phyloP scores from a whole-genome alignment of 1,140 invertebrate species.

The Spodoptera frugiperda region DNA sequence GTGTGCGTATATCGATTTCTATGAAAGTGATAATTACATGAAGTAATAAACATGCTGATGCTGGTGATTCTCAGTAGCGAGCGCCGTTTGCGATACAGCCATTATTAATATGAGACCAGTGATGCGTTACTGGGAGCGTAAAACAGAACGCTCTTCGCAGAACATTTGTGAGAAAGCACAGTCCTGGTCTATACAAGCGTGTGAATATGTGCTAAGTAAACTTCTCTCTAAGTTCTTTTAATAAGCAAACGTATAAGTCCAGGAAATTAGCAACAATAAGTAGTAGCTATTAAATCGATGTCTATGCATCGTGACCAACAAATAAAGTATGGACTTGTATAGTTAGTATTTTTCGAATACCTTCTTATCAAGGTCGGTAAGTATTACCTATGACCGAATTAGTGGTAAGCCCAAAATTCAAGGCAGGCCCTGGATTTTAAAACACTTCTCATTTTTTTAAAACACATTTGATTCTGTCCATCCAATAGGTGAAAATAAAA shows the following conservation, averaged over 20 bases:
- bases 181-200: neutral
- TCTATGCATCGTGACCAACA: too few relatives aligned
- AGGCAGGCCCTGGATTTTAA: too few relatives aligned
- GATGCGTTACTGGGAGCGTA: conserved; percentile 30
- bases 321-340: too few relatives aligned
- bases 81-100: conserved; percentile 10
- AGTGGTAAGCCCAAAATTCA: too few relatives aligned
- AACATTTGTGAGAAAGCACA: conserved; percentile 27
- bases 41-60: conserved; percentile 27
- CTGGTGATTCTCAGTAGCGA: conserved; percentile 4
- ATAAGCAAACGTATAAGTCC: neutral
- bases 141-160: neutral
- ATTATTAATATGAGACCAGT: conserved; percentile 22
- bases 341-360: too few relatives aligned
- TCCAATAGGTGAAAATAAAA: too few relatives aligned
- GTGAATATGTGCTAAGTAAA: neutral
- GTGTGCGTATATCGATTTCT: conserved; percentile 55
- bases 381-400: too few relatives aligned
- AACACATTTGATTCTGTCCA: too few relatives aligned
- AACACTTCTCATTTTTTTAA: too few relatives aligned
- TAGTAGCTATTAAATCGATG: too few relatives aligned
- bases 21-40: conserved; percentile 10
- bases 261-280: too few relatives aligned
- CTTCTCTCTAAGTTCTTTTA: neutral
- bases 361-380: too few relatives aligned